Evolutionary conservation across 2,113 vertebrate species (phyloP).

Genomic region (Odocoileus virginianus): DNA sequence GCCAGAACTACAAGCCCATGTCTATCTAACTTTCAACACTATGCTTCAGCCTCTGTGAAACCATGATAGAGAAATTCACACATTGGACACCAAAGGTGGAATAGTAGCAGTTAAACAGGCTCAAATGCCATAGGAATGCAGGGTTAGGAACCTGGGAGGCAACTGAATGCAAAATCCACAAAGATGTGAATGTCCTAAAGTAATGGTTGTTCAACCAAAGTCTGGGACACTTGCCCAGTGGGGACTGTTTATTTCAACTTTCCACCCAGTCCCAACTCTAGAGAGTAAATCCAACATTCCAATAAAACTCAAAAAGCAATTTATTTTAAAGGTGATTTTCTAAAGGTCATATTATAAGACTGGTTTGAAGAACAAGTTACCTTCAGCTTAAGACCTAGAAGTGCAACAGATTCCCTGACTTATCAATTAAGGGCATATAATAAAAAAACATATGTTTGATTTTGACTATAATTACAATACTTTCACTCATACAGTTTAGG

Average conservation of each 20-base stretch:
- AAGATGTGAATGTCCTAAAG: neutral
- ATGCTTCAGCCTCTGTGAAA: neutral
- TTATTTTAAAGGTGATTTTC: neutral
- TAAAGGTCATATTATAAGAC: neutral
- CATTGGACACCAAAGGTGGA: neutral
- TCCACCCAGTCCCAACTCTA: neutral
- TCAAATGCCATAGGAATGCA: neutral
- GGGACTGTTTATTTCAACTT: neutral
- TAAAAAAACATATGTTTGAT: neutral
- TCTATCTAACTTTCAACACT: neutral
- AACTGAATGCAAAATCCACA: neutral
- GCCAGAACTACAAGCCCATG: neutral
- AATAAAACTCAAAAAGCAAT: neutral
- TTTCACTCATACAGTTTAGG: neutral
- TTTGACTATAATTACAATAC: neutral
- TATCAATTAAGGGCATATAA: neutral
- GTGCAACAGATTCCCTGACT: neutral
- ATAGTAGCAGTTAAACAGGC: neutral
- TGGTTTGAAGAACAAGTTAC: neutral
- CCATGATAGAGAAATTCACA: neutral
- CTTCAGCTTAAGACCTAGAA: neutral
- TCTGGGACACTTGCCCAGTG: neutral
- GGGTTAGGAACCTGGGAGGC: neutral
- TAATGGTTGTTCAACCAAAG: neutral
- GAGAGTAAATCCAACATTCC: neutral